Evolutionary conservation across 1,140 invertebrate genomes (phyloP).

Genomic region (Cotesia vestalis): DNA sequence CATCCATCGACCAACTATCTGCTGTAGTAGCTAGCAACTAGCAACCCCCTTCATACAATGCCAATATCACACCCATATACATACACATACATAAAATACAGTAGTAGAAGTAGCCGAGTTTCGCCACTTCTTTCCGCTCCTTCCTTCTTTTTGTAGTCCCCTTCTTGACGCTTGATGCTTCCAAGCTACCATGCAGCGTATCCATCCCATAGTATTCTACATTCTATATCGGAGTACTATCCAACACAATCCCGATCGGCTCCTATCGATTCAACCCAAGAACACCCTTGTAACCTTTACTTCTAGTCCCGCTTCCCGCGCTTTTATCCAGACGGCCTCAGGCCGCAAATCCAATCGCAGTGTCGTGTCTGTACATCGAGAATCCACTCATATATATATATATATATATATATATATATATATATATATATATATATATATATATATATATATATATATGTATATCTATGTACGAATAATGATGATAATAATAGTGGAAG

Average conservation of each 20-base stretch:
- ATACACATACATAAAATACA: background rate
- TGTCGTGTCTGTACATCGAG: background rate
- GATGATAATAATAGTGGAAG: no score
- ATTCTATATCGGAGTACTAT: background rate
- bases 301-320: background rate
- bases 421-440: constrained; percentile 3
- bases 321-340: constrained; percentile 14
- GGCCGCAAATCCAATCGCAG: constrained; percentile 25
- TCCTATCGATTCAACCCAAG: constrained; percentile 11
- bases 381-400: background rate
- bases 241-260: constrained; percentile 1
- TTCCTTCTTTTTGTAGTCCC: background rate
- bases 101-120: no score
- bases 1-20: background rate
- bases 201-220: background rate
- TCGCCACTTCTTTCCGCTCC: background rate
- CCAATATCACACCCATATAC: background rate
- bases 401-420: background rate
- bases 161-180: background rate
- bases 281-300: constrained; percentile 1
- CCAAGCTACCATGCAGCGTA: no score
- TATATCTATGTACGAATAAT: no score
- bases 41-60: background rate
- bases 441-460: background rate
- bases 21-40: no score